These are phyloP conservation scores for Pandemis corylana DNA, from an alignment of 2,888 invertebrate genomes.

Conservation along the genomic window DNA sequence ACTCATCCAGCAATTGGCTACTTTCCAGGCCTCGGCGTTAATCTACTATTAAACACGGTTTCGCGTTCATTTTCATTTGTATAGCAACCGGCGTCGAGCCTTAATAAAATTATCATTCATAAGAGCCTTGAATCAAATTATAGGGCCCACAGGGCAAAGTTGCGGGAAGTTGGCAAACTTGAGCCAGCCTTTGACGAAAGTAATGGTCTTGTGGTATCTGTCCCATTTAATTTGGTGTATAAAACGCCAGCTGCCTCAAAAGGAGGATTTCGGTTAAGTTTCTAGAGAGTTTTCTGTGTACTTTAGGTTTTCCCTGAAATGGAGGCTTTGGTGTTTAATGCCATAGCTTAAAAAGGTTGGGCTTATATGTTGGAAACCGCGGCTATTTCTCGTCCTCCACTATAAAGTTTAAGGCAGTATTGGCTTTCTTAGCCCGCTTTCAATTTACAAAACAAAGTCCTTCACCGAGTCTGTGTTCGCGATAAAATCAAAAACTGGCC, in stretches of 20 bases:
- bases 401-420: not conserved
- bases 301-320: not conserved
- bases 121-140: slow-evolving; percentile 19
- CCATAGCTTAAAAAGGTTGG: too few relatives aligned
- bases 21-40: too few relatives aligned
- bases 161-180: slow-evolving; percentile 9
- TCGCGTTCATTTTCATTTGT: not conserved
- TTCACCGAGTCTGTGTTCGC: too few relatives aligned
- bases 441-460: too few relatives aligned
- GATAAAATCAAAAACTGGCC: too few relatives aligned
- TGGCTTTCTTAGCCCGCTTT: too few relatives aligned
- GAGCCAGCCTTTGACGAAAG: slow-evolving; percentile 10
- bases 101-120: slow-evolving; percentile 23
- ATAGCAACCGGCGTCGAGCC: not conserved
- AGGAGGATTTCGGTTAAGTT: slow-evolving; percentile 7
- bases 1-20: too few relatives aligned
- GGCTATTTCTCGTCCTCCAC: not conserved
- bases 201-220: slow-evolving; percentile 26
- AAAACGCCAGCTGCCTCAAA: not conserved
- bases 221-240: slow-evolving; percentile 16
- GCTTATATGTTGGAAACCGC: too few relatives aligned
- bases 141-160: slow-evolving; percentile 17
- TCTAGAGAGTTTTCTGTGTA: not conserved
- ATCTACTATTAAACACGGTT: too few relatives aligned
- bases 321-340: not conserved